These are phyloP conservation scores for Sinodicranocentrus sp. DNA, from an alignment of 2,888 invertebrate species.

Conservation along the genomic window DNA sequence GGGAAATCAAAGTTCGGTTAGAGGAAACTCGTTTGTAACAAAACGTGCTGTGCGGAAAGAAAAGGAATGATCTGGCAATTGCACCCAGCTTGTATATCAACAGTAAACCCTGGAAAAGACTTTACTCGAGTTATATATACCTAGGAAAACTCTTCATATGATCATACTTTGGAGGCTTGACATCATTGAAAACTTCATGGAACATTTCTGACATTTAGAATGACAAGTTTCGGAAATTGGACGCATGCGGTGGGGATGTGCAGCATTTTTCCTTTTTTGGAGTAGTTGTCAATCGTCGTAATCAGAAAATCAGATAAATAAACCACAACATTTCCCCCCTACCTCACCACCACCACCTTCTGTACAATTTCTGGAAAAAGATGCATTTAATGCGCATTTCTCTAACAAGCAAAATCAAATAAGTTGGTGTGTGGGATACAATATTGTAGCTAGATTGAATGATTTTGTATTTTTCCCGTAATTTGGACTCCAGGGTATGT, in stretches of 20 bases:
- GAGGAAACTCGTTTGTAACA: conserved; percentile 31
- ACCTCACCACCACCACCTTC: background rate
- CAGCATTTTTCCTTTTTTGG: conserved; percentile 3
- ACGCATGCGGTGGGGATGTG: conserved; percentile 21
- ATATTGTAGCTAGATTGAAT: background rate
- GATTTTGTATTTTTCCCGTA: background rate
- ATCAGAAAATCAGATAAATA: conserved; percentile 49
- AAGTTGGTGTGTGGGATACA: background rate
- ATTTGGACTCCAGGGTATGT: background rate
- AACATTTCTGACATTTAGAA: conserved; percentile 36
- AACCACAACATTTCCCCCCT: conserved; percentile 23
- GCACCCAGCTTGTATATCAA: background rate
- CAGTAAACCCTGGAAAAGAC: background rate
- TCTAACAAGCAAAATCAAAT: conserved; percentile 1
- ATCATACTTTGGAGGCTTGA: background rate
- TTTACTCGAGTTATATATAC: background rate
- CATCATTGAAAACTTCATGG: conserved; percentile 9
- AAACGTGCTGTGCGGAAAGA: conserved; percentile 3
- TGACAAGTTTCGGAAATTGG: conserved; percentile 57
- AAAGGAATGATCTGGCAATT: background rate
- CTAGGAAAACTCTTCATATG: background rate
- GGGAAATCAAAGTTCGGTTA: conserved; percentile 37
- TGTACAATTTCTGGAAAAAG: background rate
- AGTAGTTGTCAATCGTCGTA: conserved; percentile 46
- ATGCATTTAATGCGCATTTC: background rate